Evolutionary conservation across 1,140 invertebrate genomes (phyloP).

Genomic region (Piezodorus guildinii): DNA sequence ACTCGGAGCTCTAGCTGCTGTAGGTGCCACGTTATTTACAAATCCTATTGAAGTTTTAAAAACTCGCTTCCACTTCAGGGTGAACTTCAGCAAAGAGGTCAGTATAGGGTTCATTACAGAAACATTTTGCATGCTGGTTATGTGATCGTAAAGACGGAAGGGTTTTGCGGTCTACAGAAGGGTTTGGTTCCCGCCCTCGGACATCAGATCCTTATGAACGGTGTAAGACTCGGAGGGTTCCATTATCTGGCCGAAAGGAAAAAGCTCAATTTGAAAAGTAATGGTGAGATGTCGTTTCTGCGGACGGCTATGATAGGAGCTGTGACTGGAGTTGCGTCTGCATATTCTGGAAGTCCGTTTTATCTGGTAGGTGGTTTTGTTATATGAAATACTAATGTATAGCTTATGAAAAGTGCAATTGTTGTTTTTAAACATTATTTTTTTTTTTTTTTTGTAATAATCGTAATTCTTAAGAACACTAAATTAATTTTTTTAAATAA

Average conservation of each 20-base stretch:
- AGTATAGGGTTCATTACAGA: slow-evolving; percentile 44
- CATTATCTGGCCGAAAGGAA: slow-evolving; percentile 34
- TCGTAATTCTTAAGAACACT: no score
- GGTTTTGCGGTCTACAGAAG: slow-evolving; percentile 56
- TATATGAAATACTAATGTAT: no score
- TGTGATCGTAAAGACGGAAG: slow-evolving; percentile 48
- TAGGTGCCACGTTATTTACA: slow-evolving; percentile 50
- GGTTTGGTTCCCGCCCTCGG: slow-evolving; percentile 70
- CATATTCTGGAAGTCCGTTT: slow-evolving; percentile 63
- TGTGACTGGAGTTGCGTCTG: slow-evolving; percentile 55
- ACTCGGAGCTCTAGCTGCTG: slow-evolving; percentile 45
- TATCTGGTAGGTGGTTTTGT: slow-evolving; percentile 49
- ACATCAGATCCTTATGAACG: slow-evolving; percentile 60
- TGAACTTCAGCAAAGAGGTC: slow-evolving; percentile 57
- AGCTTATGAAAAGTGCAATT: no score
- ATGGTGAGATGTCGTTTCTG: slow-evolving; percentile 18
- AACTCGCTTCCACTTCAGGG: slow-evolving; percentile 82
- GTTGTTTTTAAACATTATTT: no score
- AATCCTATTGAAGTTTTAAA: slow-evolving; percentile 77
- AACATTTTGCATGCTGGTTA: slow-evolving; percentile 54
- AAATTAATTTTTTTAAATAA: no score
- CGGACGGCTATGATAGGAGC: slow-evolving; percentile 17
- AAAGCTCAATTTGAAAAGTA: slow-evolving; percentile 1
- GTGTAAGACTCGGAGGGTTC: slow-evolving; percentile 57
- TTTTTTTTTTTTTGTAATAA: no score